Evolutionary conservation across 2,888 invertebrate genomes (phyloP).

Genomic region (Parapristionchus giblindavisi): DNA sequence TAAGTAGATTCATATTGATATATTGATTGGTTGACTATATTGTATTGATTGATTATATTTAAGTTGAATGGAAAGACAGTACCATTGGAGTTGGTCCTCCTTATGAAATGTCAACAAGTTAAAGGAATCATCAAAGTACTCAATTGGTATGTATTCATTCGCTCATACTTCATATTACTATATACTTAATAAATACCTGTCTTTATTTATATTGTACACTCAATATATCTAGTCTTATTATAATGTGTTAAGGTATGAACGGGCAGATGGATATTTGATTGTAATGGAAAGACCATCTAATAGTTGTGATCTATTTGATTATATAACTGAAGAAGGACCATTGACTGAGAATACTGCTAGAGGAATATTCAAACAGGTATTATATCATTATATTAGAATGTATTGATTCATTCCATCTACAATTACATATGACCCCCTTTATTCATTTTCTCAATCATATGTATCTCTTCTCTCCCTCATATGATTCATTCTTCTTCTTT

Average conservation of each 20-base stretch:
- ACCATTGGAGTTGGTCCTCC: slow-evolving; percentile 28
- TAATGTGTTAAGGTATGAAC: background rate
- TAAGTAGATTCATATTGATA: background rate
- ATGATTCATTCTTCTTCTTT: background rate
- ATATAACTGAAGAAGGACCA: slow-evolving; percentile 8
- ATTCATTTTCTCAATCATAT: no score
- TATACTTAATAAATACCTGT: background rate
- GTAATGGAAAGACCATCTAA: slow-evolving; percentile 30
- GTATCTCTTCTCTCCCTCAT: no score
- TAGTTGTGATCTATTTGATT: slow-evolving; percentile 30
- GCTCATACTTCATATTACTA: background rate
- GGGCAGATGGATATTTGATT: slow-evolving; percentile 25
- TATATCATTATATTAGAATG: no score
- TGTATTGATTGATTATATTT: background rate
- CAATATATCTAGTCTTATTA: background rate
- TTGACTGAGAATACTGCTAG: slow-evolving; percentile 22
- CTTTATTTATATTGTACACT: background rate
- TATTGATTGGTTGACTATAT: background rate
- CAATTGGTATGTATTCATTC: background rate
- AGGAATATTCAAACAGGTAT: slow-evolving; percentile 20
- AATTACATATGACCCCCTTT: no score
- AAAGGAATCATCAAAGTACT: slow-evolving; percentile 26
- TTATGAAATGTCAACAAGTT: slow-evolving; percentile 1
- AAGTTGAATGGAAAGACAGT: slow-evolving; percentile 23
- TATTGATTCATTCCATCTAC: no score